These are phyloP conservation scores for Philaenus spumarius DNA, from an alignment of 1,140 invertebrate species.

Conservation along the genomic window DNA sequence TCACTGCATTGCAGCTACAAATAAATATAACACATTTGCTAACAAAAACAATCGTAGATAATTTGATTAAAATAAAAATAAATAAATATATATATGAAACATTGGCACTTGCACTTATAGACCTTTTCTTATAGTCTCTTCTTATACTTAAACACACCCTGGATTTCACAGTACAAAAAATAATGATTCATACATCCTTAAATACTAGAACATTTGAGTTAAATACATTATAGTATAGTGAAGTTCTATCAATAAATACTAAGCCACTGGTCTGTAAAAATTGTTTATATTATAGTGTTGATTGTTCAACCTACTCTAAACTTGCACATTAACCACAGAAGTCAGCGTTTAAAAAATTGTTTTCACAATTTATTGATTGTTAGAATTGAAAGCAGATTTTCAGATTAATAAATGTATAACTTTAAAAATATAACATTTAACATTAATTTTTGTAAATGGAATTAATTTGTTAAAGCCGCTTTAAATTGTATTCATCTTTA, in stretches of 20 bases:
- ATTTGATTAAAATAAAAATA: constrained; percentile 9
- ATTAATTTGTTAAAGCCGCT: no score
- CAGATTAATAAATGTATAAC: no score
- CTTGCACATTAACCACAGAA: neutral
- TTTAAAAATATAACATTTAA: no score
- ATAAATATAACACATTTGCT: neutral
- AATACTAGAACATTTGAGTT: constrained; percentile 6
- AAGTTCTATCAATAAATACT: constrained; percentile 17
- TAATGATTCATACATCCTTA: constrained; percentile 15
- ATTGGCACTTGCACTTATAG: neutral
- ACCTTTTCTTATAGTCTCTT: neutral
- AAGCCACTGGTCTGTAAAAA: constrained; percentile 18
- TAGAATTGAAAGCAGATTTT: neutral
- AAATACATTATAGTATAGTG: constrained; percentile 1
- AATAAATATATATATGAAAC: neutral
- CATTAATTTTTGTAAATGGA: no score
- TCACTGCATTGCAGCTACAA: constrained; percentile 12
- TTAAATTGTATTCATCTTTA: no score
- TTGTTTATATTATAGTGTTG: constrained; percentile 4
- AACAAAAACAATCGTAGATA: neutral
- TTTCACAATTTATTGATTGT: neutral
- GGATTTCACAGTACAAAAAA: constrained; percentile 13
- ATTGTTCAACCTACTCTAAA: constrained; percentile 10
- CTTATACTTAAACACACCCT: neutral
- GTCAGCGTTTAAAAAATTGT: no score